Percentiles rank a stretch among this genome's conserved stretches.
Conservation (phyloP, 1,140 invertebrate species). For the Drosophila pallidifrons region DNA sequence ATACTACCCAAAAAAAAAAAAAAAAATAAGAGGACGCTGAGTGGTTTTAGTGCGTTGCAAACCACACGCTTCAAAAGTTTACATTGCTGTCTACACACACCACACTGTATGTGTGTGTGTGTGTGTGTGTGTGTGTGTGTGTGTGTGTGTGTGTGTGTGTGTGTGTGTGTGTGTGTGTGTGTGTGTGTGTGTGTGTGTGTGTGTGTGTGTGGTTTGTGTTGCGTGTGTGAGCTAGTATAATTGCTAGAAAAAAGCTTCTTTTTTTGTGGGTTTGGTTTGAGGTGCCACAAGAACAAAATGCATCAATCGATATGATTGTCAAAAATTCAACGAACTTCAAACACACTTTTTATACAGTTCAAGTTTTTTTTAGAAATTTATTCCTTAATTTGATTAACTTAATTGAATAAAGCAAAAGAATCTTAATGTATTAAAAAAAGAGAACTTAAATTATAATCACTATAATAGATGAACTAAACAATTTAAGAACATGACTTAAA, state of each 20-base stretch:
- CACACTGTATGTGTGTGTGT: background rate
- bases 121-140: constrained; percentile 31
- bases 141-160: constrained; percentile 18
- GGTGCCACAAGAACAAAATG: background rate
- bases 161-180: constrained; percentile 17
- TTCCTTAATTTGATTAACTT: too few species aligned
- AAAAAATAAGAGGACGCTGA: background rate
- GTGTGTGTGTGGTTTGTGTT: constrained; percentile 23
- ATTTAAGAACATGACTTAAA: too few species aligned
- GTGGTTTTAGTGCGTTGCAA: constrained; percentile 39
- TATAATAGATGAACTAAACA: too few species aligned
- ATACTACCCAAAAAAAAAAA: background rate
- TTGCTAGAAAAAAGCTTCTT: constrained; percentile 43
- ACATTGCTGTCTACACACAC: constrained; percentile 14
- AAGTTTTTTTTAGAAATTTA: too few species aligned
- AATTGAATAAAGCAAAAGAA: too few species aligned
- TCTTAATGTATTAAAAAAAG: too few species aligned
- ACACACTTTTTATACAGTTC: background rate
- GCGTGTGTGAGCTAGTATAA: constrained; percentile 49
- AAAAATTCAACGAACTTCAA: background rate
- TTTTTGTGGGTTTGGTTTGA: background rate
- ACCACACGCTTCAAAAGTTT: constrained; percentile 64
- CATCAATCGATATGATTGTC: background rate
- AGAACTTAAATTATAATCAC: too few species aligned
- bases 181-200: constrained; percentile 31